Percentiles rank a stretch among this genome's conserved stretches.
phyloP scores from a whole-genome alignment of 2,888 invertebrate genomes.

The Celastrina argiolus region DNA sequence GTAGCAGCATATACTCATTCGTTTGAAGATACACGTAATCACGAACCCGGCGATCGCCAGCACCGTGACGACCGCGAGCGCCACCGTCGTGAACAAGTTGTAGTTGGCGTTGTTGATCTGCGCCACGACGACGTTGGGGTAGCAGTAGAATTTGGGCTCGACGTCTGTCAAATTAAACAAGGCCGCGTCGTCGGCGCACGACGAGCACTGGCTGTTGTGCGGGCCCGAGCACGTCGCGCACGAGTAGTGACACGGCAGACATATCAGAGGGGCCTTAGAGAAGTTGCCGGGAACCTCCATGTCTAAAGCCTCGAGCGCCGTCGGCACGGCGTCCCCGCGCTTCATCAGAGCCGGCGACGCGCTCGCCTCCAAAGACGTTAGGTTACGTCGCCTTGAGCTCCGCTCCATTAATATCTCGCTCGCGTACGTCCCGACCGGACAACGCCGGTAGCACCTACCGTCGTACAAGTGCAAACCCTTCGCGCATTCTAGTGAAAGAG shows the following conservation, averaged over 20 bases:
- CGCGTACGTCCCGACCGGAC: slow-evolving; percentile 75
- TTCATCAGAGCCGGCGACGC: slow-evolving; percentile 43
- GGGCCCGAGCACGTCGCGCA: slow-evolving; percentile 84
- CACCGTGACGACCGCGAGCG: slow-evolving; percentile 53
- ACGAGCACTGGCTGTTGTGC: slow-evolving; percentile 81
- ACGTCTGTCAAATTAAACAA: slow-evolving; percentile 62
- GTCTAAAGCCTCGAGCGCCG: slow-evolving; percentile 57
- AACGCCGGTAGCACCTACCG: slow-evolving; percentile 78
- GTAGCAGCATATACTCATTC: slow-evolving; percentile 42
- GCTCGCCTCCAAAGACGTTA: slow-evolving; percentile 52
- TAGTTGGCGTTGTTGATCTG: slow-evolving; percentile 63
- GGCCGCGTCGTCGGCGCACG: slow-evolving; percentile 82
- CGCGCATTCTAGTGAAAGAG: slow-evolving; percentile 81
- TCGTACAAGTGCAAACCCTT: slow-evolving; percentile 79
- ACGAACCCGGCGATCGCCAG: slow-evolving; percentile 49
- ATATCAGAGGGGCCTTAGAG: slow-evolving; percentile 61
- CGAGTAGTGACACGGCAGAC: slow-evolving; percentile 85
- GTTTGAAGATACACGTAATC: slow-evolving; percentile 47
- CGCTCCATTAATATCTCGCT: slow-evolving; percentile 58
- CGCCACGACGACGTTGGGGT: slow-evolving; percentile 63
- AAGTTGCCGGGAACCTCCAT: slow-evolving; percentile 48
- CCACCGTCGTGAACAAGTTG: slow-evolving; percentile 60
- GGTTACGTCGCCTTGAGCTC: slow-evolving; percentile 63
- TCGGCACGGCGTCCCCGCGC: slow-evolving; percentile 45
- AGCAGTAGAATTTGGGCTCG: slow-evolving; percentile 69